These are phyloP conservation scores for Oncorhynchus mykiss DNA, from an alignment of 2,113 vertebrate genomes.

Conservation along the genomic window DNA sequence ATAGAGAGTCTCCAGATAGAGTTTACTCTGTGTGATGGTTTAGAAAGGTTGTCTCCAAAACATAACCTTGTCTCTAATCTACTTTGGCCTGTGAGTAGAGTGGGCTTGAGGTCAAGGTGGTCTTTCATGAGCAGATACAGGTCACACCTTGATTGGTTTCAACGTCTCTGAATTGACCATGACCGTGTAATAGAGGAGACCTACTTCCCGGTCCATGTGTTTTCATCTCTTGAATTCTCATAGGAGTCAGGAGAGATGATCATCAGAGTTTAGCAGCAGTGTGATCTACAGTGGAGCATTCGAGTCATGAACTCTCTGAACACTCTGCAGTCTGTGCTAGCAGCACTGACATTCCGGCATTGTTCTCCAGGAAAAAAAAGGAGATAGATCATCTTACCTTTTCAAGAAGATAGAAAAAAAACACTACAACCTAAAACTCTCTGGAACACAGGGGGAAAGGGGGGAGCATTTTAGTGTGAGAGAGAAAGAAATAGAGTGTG, in stretches of 20 bases:
- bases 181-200: background rate
- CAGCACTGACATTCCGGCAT: conserved; percentile 51
- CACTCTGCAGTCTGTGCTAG: conserved; percentile 12
- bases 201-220: background rate
- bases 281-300: conserved; percentile 23
- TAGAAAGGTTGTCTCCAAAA: background rate
- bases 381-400: conserved; percentile 71
- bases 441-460: conserved; percentile 49
- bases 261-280: background rate
- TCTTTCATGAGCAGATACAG: background rate
- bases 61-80: background rate
- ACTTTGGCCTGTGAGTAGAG: background rate
- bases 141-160: background rate
- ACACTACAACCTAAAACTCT: conserved; percentile 64
- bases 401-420: conserved; percentile 60
- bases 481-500: no score
- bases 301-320: conserved; percentile 12
- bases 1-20: background rate
- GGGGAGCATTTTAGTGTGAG: conserved; percentile 3
- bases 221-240: conserved; percentile 1
- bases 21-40: background rate
- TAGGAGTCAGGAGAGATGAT: conserved; percentile 10
- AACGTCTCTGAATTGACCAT: conserved; percentile 12
- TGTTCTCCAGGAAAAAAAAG: conserved; percentile 53
- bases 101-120: background rate